phyloP scores from a whole-genome alignment of 2,888 invertebrate species.

The Drosophila infuscata region DNA sequence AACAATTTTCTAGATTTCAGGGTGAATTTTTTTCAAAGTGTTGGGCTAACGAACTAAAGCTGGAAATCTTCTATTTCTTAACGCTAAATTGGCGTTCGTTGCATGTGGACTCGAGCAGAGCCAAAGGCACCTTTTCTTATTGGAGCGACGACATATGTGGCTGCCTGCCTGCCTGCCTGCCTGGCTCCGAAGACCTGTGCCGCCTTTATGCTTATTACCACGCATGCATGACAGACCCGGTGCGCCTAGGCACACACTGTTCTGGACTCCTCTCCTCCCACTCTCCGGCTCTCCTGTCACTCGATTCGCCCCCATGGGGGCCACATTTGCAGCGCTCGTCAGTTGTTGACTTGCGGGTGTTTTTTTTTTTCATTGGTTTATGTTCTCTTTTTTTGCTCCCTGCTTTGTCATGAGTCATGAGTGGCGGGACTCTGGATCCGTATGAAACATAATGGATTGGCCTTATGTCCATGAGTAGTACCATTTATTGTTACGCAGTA shows the following conservation, averaged over 20 bases:
- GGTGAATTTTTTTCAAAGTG: neutral
- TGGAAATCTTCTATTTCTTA: slow-evolving; percentile 41
- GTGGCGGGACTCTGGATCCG: slow-evolving; percentile 15
- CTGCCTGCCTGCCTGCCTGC: slow-evolving; percentile 14
- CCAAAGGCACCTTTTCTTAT: slow-evolving; percentile 48
- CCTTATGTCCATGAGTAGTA: slow-evolving; percentile 3
- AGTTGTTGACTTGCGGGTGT: slow-evolving; percentile 60
- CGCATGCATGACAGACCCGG: slow-evolving; percentile 74
- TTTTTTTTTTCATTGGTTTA: slow-evolving; percentile 31
- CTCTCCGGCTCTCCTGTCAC: slow-evolving; percentile 7
- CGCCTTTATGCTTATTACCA: slow-evolving; percentile 76
- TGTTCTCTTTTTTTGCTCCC: neutral
- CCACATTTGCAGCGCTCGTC: slow-evolving; percentile 58
- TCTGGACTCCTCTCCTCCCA: slow-evolving; percentile 30
- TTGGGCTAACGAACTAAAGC: slow-evolving; percentile 63
- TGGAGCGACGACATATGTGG: slow-evolving; percentile 63
- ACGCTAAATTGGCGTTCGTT: slow-evolving; percentile 74
- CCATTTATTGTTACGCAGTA: slow-evolving; percentile 18
- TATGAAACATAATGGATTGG: slow-evolving; percentile 16
- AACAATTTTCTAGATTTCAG: neutral
- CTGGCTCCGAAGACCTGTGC: slow-evolving; percentile 34
- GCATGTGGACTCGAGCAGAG: slow-evolving; percentile 54
- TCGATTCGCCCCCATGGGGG: slow-evolving; percentile 64
- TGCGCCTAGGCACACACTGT: slow-evolving; percentile 39
- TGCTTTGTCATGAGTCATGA: slow-evolving; percentile 40